Base-by-base conservation (phyloP, 2,797 vertebrate species). In the Pitangus sulphuratus region DNA sequence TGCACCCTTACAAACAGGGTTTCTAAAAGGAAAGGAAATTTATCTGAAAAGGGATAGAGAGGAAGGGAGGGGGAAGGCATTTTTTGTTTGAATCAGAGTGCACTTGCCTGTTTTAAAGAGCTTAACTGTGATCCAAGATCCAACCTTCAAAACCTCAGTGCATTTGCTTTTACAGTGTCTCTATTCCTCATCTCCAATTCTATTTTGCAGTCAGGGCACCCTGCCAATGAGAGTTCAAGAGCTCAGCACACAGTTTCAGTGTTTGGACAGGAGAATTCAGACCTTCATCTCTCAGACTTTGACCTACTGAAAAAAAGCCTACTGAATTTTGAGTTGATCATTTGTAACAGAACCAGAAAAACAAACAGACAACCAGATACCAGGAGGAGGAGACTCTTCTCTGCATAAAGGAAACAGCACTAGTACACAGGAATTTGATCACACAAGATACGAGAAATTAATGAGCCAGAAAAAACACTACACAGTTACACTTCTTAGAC, bases 101-200 rank as follows among this genome's bases (percentile, higher is more conserved):
- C 44, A 68, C 35, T 87, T 92, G 45, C 31, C 51, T 88, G n/a
- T 39, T 87, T 96, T 72, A 80, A 89, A 75, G 15, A 70, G 12
- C n/a, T 94, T 91, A 75, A 74, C 76, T 92, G 84, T 51, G 37
- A 89, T 89, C 56, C 37, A 84, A 0, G 31, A 91, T 86, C 66
- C 51, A 90, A 0, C 16, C 20, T 61, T 91, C 45, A 89, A 93
- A 95, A 91, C 21, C 15, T 33, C 31, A 37, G 45, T 30, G 31
- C 56, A n/a, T 93, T 94, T 92, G 21, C 57, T 94, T 94, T 85
- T 83, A 62, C 30, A 35, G n/a, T 15, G n/a, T 31, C 48, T 80
- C 66, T 79, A 22, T 84, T 79, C 45, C 65, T 54, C 35, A 57
- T 70, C 50, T 68, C 58, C 60, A 61, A 62, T 76, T 69, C 72